Conservation (phyloP, 2,113 vertebrate species). For the Gadus macrocephalus region DNA sequence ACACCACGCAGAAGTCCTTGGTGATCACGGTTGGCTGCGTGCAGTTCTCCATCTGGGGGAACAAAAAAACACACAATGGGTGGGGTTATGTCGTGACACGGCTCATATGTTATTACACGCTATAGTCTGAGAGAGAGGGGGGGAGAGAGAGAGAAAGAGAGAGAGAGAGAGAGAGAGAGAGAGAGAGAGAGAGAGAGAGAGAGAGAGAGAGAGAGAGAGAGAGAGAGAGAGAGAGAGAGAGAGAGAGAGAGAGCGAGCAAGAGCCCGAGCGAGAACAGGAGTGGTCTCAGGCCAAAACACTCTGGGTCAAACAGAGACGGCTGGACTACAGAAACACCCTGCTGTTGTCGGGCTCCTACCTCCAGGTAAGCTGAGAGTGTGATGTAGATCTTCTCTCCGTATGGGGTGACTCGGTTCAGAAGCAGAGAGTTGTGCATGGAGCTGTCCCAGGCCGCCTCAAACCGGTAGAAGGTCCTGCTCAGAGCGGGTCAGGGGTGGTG, state of each 20-base stretch:
- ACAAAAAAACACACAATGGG: not conserved
- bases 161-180: too few relatives aligned
- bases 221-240: too few relatives aligned
- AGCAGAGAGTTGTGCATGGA: conserved; percentile 98
- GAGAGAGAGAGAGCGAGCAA: too few relatives aligned
- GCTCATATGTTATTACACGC: not conserved
- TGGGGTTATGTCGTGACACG: not conserved
- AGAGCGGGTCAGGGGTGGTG: not conserved
- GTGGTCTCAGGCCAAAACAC: too few relatives aligned
- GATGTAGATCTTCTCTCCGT: conserved; percentile 97
- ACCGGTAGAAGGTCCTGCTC: conserved; percentile 91
- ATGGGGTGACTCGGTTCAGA: conserved; percentile 94
- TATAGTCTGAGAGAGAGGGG: not conserved
- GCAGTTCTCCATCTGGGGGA: conserved; percentile 92
- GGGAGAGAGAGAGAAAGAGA: too few relatives aligned
- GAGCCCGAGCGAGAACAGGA: too few relatives aligned
- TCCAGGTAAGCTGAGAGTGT: conserved; percentile 95
- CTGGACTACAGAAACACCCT: too few relatives aligned
- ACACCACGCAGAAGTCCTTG: conserved; percentile 99
- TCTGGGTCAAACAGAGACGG: too few relatives aligned
- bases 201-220: too few relatives aligned
- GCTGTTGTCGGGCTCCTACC: conserved; percentile 59
- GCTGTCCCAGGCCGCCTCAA: conserved; percentile 95
- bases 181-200: too few relatives aligned
- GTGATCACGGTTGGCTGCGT: conserved; percentile 93